Base-by-base conservation (phyloP, 2,113 vertebrate genomes). In the Calonectris borealis region DNA sequence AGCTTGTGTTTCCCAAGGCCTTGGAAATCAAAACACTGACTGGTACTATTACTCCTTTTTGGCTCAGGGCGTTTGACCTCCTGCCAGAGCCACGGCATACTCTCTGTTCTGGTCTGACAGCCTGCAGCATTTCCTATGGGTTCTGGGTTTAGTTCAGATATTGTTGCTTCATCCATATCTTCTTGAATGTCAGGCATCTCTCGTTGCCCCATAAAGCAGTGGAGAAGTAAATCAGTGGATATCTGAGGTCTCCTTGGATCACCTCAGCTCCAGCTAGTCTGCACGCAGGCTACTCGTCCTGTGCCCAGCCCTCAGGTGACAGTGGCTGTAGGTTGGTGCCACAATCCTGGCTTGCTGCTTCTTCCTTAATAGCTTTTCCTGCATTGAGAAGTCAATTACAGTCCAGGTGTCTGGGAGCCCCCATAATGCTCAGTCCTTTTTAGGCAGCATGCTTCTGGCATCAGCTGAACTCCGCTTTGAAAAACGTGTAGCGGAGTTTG, bases 11-110 rank as follows among this genome's bases (percentile, higher is more conserved):
- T 96, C 92, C 46, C 82, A 80, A 80, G 68, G 73, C 68, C 54
- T 85, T 85, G 77, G 93, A 93, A 96, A 94, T 80, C 61, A 91
- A 94, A 97, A 94, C 83, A 94, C 1, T 51, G 73, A 36, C 70
- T 69, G 36, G 48, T 72, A 57, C 29, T 85, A 5, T 91, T 87
- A 77, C 73, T 95, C 20, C 66, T 82, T 94, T 81, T 49, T 93
- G 38, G 78, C 84, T 69, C 58, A 46, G 54, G 93, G 62, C 5
- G 4, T 87, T 51, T 83, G 86, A 86, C 70, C 58, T 72, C 20
- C 54, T 80, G 58, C 89, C 93, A 95, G 81, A 82, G 58, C 26
- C 76, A 81, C 0, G 0, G 70, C 40, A n/a, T 21, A 17, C 16
- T 58, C 32, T 51, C 34, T 86, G 7, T 36, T 85, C 58, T 88